Evolutionary conservation across 2,888 invertebrate species (phyloP).

Genomic region (Eulithis prunata): DNA sequence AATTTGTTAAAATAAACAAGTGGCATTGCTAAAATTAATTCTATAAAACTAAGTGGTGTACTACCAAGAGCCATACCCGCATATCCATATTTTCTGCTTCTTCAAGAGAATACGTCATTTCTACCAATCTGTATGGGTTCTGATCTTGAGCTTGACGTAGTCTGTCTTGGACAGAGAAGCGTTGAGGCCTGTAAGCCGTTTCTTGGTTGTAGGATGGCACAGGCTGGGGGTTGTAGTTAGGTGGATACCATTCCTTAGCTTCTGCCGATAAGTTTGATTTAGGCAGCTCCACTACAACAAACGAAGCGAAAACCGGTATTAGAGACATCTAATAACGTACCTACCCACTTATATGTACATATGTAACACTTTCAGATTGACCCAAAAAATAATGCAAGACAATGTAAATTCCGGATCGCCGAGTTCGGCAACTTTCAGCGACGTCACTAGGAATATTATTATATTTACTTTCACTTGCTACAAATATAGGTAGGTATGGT

Average conservation of each 20-base stretch:
- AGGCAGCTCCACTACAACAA: slow-evolving; percentile 61
- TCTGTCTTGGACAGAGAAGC: slow-evolving; percentile 77
- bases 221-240: slow-evolving; percentile 74
- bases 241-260: slow-evolving; percentile 86
- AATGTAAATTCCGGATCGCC: slow-evolving; percentile 51
- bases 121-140: slow-evolving; percentile 71
- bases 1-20: too few relatives aligned
- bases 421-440: slow-evolving; percentile 65
- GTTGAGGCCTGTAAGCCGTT: slow-evolving; percentile 64
- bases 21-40: too few relatives aligned
- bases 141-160: slow-evolving; percentile 78
- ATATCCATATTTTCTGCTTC: slow-evolving; percentile 75
- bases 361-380: slow-evolving; percentile 37
- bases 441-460: slow-evolving; percentile 80
- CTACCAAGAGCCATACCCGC: slow-evolving; percentile 56
- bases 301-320: slow-evolving; percentile 27
- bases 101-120: slow-evolving; percentile 74
- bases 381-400: slow-evolving; percentile 49
- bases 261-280: slow-evolving; percentile 82
- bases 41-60: too few relatives aligned
- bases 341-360: too few relatives aligned
- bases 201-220: slow-evolving; percentile 62
- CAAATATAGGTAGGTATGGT: slow-evolving; percentile 42
- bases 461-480: slow-evolving; percentile 78
- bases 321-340: slow-evolving; percentile 2